Evolutionary conservation across 2,888 invertebrate species (phyloP), one percentile per base, ranked within the genome.

Genomic region (Parasteatoda lunata): DNA sequence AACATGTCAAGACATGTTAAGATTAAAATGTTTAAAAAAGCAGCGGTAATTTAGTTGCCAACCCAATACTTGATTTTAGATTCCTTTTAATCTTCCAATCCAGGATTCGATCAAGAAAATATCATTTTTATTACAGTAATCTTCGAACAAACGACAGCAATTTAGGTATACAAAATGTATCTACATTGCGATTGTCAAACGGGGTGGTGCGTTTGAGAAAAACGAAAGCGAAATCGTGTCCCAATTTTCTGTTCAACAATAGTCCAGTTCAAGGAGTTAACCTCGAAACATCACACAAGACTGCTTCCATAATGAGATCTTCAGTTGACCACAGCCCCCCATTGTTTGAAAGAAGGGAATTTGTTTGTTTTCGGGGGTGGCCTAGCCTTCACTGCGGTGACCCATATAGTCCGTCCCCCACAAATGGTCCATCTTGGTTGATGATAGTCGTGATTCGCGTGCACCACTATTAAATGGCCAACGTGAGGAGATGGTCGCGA

Each of bases 221-320:
- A 71, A 70, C 71, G 51, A 45, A 59, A 64, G 11, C 70, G 13
- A 15, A 52, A 30, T n/a, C 47, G 66, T 68, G 78, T 69, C 84
- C 84, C 75, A 68, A 75, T 84, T 59, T 84, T 73, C 69, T 30
- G 30, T 0, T n/a, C 85, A 86, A 85, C 85, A 85, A 85, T 85
- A 75, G 73, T 4, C 45, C 48, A 49, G 79, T 76, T 79, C 79
- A 76, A 79, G 77, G 84, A 85, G 84, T 70, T 85, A 85, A 85
- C 84, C 84, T 79, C 84, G 75, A 79, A 84, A 75, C 84, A 85
- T 75, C 84, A 78, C 15, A 59, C 59, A 59, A 59, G 59, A n/a
- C 59, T 54, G 75, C 79, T 65, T 68, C 84, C 70, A 65, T 85
- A 86, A 86, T 86, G 85, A 72, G 85, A 80, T 71, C 83, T 13